These are phyloP conservation scores for Agriopis leucophaearia DNA, from an alignment of 2,888 invertebrate genomes.

Conservation along the genomic window DNA sequence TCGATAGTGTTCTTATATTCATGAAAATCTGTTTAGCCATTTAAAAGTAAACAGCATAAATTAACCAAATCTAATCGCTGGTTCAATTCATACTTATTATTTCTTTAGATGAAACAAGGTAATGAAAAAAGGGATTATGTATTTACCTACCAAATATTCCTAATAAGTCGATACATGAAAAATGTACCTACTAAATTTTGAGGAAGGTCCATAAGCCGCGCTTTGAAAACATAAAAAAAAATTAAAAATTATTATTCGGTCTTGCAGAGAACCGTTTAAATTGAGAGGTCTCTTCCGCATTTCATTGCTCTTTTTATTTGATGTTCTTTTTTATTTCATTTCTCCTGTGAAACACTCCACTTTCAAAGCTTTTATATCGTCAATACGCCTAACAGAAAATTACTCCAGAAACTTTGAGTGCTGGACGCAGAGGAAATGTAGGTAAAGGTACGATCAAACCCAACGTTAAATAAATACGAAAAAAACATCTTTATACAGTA, in stretches of 20 bases:
- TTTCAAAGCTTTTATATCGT: slow-evolving; percentile 19
- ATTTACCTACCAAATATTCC: not conserved
- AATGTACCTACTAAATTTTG: slow-evolving; percentile 1
- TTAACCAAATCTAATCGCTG: too few relatives aligned
- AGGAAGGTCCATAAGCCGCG: slow-evolving; percentile 1
- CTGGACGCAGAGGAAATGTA: not conserved
- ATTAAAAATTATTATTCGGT: slow-evolving; percentile 25
- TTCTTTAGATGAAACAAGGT: not conserved
- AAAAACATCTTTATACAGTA: not conserved
- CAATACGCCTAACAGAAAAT: slow-evolving; percentile 24
- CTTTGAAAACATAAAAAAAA: slow-evolving; percentile 14
- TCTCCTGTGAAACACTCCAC: slow-evolving; percentile 16
- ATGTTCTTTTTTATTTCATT: slow-evolving; percentile 21
- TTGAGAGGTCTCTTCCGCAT: slow-evolving; percentile 24
- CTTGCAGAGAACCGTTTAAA: slow-evolving; percentile 25
- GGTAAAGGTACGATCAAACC: not conserved
- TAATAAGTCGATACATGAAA: not conserved
- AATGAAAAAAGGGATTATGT: not conserved
- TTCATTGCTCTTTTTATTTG: slow-evolving; percentile 22
- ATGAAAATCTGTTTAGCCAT: too few relatives aligned
- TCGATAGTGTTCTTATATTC: too few relatives aligned
- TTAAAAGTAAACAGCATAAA: too few relatives aligned
- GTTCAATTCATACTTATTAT: too few relatives aligned
- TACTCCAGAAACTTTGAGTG: slow-evolving; percentile 10
- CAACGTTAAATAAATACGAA: not conserved